Conservation (phyloP, 2,113 vertebrate species). For the Corythornis vintsioides region DNA sequence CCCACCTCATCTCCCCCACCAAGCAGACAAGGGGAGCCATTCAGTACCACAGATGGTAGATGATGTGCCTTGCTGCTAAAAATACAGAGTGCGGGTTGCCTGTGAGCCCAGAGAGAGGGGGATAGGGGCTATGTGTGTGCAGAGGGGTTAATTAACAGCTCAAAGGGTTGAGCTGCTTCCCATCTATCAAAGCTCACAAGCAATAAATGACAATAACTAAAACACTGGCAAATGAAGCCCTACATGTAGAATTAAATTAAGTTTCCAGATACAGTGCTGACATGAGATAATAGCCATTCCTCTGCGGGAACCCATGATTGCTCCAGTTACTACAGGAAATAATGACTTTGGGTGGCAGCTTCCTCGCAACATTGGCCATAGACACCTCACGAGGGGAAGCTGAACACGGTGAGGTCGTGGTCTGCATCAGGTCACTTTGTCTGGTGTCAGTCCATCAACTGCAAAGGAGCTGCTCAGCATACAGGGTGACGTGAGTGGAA, state of each 20-base stretch:
- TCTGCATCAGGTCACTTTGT: slow-evolving; percentile 42
- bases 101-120: background rate
- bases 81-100: slow-evolving; percentile 32
- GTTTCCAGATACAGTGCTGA: slow-evolving; percentile 42
- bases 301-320: slow-evolving; percentile 24
- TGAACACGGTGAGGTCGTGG: background rate
- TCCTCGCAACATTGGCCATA: background rate
- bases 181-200: slow-evolving; percentile 64
- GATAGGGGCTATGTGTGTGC: slow-evolving; percentile 33
- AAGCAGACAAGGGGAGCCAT: slow-evolving; percentile 36
- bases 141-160: slow-evolving; percentile 70
- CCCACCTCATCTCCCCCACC: slow-evolving; percentile 16
- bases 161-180: slow-evolving; percentile 62
- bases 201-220: slow-evolving; percentile 69
- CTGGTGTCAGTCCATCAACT: slow-evolving; percentile 42
- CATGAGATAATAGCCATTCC: slow-evolving; percentile 57
- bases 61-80: slow-evolving; percentile 46
- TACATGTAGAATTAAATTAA: slow-evolving; percentile 66
- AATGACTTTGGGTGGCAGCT: slow-evolving; percentile 50
- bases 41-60: slow-evolving; percentile 43
- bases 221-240: slow-evolving; percentile 61
- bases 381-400: background rate
- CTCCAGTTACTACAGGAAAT: slow-evolving; percentile 62
- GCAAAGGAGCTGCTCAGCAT: background rate
- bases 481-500: rapidly evolving